Base-by-base conservation (phyloP, 2,797 vertebrate genomes). In the Emys orbicularis region DNA sequence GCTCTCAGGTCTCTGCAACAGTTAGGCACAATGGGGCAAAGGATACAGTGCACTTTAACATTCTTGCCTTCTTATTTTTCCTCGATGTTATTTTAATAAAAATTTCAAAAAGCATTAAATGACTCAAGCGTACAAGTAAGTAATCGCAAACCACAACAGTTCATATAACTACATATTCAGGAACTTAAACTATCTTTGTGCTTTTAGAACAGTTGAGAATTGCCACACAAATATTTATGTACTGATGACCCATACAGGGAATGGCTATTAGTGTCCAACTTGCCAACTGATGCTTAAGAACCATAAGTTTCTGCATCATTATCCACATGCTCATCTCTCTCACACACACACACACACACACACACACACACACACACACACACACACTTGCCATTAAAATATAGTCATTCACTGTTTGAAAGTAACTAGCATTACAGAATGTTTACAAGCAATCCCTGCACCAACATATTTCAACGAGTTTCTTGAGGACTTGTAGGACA, bases 211-310 rank as follows among this genome's bases (percentile, higher is more conserved):
- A 56, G 34, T 50, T 81, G 83, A 79, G 95, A 95, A 94, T 93
- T 96, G 88, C 91, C 96, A 96, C 90, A 93, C 90, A 96, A 90
- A 90, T 86, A 95, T 52, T 84, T 88, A 41, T 1, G 61, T 81
- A 93, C 94, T 94, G 89, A 85, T 94, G 90, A 95, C 91, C 91
- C 86, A 86, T 53, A 37, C 5, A 56, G 92, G 89, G 95, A 97
- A 95, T 0, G 56, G 84, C 81, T 83, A 92, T 92, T 96, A 94
- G 74, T 90, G 18, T 53, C 74, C 34, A 74, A 91, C 3, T 59
- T 16, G 87, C 83, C 89, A 95, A 87, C 77, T 88, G 54, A 41
- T 0, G 0, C 87, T 90, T 37, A 65, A 88, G 87, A 82, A 49
- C 27, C 82, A 59, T 77, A 94, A 79, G 86, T 86, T 94, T 93